Evolutionary conservation across 2,797 vertebrate species (phyloP).

Genomic region (Tapirus indicus): DNA sequence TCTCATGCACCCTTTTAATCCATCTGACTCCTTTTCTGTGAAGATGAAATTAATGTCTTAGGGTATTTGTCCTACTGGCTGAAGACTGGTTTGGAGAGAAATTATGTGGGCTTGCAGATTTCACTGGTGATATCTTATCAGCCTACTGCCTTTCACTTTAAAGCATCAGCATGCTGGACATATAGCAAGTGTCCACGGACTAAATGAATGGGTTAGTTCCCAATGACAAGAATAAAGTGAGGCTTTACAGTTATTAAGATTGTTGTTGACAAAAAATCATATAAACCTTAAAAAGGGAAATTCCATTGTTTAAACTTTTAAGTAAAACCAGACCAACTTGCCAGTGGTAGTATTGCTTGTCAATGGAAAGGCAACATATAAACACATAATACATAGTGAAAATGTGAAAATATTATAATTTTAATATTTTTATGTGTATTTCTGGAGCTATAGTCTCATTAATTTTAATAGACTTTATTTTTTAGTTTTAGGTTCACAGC

Average conservation of each 20-base stretch:
- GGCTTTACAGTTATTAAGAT: neutral
- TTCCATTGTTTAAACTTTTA: neutral
- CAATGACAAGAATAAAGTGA: neutral
- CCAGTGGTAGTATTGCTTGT: neutral
- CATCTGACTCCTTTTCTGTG: neutral
- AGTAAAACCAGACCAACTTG: neutral
- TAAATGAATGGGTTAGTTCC: neutral
- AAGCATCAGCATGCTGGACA: neutral
- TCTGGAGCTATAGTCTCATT: neutral
- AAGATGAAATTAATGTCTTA: neutral
- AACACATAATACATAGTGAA: neutral
- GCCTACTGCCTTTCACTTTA: neutral
- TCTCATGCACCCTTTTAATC: neutral
- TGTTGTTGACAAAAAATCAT: neutral
- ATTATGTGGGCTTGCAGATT: neutral
- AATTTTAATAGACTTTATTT: neutral
- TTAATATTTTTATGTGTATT: neutral
- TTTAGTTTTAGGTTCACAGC: neutral
- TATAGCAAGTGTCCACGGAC: neutral
- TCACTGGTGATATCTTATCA: neutral
- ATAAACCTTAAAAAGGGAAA: neutral
- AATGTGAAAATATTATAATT: neutral
- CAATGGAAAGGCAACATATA: neutral
- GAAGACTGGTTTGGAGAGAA: neutral
- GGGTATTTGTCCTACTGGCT: neutral